phyloP scores from a whole-genome alignment of 1,140 invertebrate species.

The Varroa destructor region DNA sequence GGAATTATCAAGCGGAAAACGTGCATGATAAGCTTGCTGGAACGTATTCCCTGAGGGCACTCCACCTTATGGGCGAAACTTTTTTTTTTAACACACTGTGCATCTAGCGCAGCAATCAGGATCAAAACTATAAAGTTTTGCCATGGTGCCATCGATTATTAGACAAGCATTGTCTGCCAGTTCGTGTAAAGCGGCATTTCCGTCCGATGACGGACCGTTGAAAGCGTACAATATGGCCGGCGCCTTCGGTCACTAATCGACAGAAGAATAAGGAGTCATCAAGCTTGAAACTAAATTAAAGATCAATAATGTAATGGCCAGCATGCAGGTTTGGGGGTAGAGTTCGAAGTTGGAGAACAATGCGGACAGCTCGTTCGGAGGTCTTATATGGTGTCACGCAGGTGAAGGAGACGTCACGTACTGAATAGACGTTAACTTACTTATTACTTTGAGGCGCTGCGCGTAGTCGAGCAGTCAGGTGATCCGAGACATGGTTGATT shows the following conservation, averaged over 20 bases:
- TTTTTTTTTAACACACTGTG: background rate
- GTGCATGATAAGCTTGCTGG: slow-evolving; percentile 12
- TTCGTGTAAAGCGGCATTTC: background rate
- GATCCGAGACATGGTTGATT: too few species aligned
- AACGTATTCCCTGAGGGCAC: slow-evolving; percentile 3
- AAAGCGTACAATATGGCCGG: background rate
- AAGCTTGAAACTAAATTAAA: too few species aligned
- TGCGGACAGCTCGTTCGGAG: background rate
- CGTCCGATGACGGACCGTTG: background rate
- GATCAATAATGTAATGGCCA: background rate
- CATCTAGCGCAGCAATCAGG: slow-evolving; percentile 10
- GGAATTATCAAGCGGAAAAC: background rate
- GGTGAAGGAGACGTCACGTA: too few species aligned
- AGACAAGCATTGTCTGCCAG: background rate
- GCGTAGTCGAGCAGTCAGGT: too few species aligned
- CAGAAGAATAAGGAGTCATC: too few species aligned
- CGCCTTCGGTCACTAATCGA: background rate
- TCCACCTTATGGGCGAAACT: slow-evolving; percentile 8
- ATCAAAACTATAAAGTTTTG: background rate
- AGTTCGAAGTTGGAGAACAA: background rate
- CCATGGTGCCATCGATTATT: background rate
- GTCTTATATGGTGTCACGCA: background rate
- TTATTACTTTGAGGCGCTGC: too few species aligned
- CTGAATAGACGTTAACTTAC: too few species aligned
- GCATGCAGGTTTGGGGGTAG: background rate